A percentile compares a stretch with the other conserved stretches of the same genome.
Conservation (phyloP, 1,140 invertebrate genomes). For the Leptinotarsa lineolata region DNA sequence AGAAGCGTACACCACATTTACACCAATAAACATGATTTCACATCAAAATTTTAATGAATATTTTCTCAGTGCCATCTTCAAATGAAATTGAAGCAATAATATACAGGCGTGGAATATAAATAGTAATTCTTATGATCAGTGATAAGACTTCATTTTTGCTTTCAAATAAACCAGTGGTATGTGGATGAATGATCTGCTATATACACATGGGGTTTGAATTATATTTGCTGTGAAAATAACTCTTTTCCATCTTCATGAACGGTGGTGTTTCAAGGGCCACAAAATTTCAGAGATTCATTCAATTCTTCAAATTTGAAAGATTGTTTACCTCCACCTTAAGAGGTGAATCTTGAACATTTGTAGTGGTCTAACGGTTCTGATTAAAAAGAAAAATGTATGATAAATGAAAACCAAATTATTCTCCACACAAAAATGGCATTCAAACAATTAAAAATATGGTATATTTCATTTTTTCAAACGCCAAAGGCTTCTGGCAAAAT, state of each 20-base stretch:
- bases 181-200: constrained; percentile 48
- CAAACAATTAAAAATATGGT: no score
- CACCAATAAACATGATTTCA: neutral
- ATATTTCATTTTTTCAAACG: no score
- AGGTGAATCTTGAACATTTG: no score
- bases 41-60: neutral
- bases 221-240: constrained; percentile 28
- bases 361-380: no score
- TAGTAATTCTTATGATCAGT: neutral
- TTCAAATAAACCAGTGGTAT: constrained; percentile 55
- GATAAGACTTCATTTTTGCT: neutral
- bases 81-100: neutral
- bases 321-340: no score
- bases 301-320: no score
- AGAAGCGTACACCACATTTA: neutral
- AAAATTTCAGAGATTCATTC: neutral
- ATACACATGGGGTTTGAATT: constrained; percentile 27
- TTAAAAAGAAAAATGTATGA: no score
- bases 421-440: no score
- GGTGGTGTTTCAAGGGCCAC: neutral
- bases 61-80: neutral
- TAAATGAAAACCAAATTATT: no score
- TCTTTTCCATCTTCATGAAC: neutral
- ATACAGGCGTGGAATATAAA: neutral
- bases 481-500: no score